phyloP scores from a whole-genome alignment of 92 coral and sea anemone genomes.

The Heteractis magnifica region DNA sequence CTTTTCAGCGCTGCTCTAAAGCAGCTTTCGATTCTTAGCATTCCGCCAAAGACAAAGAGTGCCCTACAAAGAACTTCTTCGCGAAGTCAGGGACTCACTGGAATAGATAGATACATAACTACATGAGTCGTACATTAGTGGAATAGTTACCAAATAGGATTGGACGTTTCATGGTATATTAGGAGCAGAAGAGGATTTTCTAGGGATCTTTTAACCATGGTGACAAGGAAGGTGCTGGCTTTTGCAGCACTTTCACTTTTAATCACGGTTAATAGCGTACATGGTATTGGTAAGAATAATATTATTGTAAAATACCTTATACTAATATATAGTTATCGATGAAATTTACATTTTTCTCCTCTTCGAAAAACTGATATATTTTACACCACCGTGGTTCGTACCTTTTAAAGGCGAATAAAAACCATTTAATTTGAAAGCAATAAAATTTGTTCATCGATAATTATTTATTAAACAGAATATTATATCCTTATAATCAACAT shows the following conservation, averaged over 20 bases:
- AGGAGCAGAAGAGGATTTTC: too few relatives aligned
- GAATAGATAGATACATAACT: not conserved
- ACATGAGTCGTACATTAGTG: not conserved
- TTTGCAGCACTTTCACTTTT: not conserved
- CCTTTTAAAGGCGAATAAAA: too few relatives aligned
- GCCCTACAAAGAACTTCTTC: not conserved
- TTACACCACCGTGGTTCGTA: too few relatives aligned
- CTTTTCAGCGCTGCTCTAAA: constrained; percentile 33
- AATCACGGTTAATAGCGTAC: not conserved
- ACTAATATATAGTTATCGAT: not conserved
- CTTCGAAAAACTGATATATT: too few relatives aligned
- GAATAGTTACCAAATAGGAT: not conserved
- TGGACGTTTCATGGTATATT: not conserved
- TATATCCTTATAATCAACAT: too few relatives aligned
- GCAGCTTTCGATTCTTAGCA: constrained; percentile 6
- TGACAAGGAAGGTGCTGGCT: not conserved
- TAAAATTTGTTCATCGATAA: too few relatives aligned
- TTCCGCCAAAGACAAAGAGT: constrained; percentile 1
- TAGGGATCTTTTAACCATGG: not conserved
- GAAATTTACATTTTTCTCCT: too few relatives aligned
- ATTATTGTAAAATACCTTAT: too few relatives aligned
- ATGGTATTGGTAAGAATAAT: not conserved
- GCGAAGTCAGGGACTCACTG: not conserved
- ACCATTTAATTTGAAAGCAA: too few relatives aligned
- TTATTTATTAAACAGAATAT: too few relatives aligned